Base-by-base conservation (phyloP, 2,797 vertebrate genomes). In the Naso thynnoides region DNA sequence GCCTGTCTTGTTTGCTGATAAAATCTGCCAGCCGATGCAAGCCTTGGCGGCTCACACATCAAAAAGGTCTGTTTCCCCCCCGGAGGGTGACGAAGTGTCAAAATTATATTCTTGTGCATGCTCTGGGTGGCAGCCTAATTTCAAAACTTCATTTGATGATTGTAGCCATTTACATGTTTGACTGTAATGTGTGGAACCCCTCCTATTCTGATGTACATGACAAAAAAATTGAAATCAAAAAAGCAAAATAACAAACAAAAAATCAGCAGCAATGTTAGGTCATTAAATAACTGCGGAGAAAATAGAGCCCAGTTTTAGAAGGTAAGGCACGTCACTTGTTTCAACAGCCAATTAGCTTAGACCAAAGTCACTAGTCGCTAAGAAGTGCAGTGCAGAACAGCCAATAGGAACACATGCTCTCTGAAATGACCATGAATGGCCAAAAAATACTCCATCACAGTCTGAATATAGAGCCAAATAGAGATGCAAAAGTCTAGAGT, bases 11-110 rank as follows among this genome's bases (percentile, higher is more conserved):
- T 91, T 94, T 89, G 74, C 93, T 84, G 91, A 94, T 90, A 91
- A 88, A 68, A 95, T 94, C 93, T 95, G 87, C 72, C 93, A 89
- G 89, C 90, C 77, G 54, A 76, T 90, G 86, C 58, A 8, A 56
- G 88, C 90, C 89, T 68, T 71, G 88, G 89, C 66, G 87, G 91
- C 93, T 93, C 87, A 33, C 85, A 93, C 94, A 95, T 95, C 93
- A 95, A 94, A 93, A 95, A 91, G 89, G 15, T 1, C 59, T 73
- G 41, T 71, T 85, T 60, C 61, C 83, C 86, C 89, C 52, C 52
- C 79, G 29, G 66, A 78, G 88, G 92, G 85, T 76, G 90, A 82
- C 48, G 29, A 63, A 80, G 84, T 92, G 95, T 95, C 94, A 94
- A 82, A 92, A 93, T 83, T 84, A 88, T 79, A 92, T 76, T 85